These are phyloP conservation scores for Hemibagrus wyckioides DNA, from an alignment of 2,113 vertebrate genomes.

Conservation along the genomic window DNA sequence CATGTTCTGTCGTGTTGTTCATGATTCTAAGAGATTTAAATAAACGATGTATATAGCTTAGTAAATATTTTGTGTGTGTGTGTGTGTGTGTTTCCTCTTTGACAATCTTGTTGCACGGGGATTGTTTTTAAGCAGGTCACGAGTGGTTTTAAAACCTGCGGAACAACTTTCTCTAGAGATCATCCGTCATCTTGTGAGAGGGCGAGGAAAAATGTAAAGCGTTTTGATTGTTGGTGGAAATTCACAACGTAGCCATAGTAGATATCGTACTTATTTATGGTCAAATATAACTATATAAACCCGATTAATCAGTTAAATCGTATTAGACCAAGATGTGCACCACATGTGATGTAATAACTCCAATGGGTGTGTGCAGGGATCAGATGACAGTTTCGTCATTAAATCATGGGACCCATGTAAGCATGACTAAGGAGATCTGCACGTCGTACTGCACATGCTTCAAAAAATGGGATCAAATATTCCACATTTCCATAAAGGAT, in stretches of 20 bases:
- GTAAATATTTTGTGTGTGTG: background rate
- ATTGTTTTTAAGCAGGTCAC: background rate
- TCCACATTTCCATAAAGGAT: no score
- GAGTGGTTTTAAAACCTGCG: background rate
- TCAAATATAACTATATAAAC: background rate
- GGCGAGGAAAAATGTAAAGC: background rate
- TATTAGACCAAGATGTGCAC: background rate
- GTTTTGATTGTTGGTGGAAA: background rate
- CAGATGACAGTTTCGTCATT: slow-evolving; percentile 59
- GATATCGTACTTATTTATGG: background rate
- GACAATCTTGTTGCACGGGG: background rate
- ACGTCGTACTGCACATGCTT: background rate
- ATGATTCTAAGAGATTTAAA: background rate
- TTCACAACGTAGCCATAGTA: background rate
- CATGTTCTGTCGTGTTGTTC: background rate
- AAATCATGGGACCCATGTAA: background rate
- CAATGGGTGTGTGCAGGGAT: background rate
- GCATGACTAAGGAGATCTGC: background rate
- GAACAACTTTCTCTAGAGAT: background rate
- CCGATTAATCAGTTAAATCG: background rate
- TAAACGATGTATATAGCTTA: background rate
- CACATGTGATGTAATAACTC: background rate
- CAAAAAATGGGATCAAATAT: no score
- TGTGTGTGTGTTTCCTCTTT: background rate
- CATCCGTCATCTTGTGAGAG: background rate